These are phyloP conservation scores for Protonemura montana DNA, from an alignment of 2,888 invertebrate species.

Conservation along the genomic window DNA sequence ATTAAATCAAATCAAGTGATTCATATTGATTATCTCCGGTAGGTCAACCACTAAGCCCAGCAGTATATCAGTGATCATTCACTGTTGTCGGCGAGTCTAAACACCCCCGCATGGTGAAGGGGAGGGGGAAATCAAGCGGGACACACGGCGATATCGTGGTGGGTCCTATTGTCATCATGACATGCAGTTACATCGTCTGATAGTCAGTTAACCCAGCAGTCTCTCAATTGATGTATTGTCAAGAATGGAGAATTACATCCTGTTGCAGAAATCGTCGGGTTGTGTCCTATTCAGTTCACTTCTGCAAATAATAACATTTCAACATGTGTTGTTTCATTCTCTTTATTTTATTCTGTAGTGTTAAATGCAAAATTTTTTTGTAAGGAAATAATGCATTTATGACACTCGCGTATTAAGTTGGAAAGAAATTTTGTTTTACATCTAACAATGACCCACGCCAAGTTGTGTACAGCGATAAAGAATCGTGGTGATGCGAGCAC, in stretches of 20 bases:
- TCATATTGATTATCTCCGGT: neutral
- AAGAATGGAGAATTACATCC: neutral
- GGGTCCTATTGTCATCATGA: neutral
- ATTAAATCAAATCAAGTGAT: neutral
- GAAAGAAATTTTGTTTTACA: too few species aligned
- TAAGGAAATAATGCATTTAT: too few species aligned
- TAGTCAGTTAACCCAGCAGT: neutral
- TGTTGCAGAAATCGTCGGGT: neutral
- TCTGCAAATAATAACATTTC: neutral
- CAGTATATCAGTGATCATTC: neutral
- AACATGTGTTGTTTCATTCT: neutral
- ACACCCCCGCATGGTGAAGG: too few species aligned
- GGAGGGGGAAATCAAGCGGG: too few species aligned
- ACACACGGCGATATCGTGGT: too few species aligned
- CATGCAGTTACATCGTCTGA: neutral
- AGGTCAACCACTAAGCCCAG: neutral
- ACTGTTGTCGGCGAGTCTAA: neutral
- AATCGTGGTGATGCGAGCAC: too few species aligned
- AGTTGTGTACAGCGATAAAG: too few species aligned
- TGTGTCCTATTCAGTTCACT: neutral
- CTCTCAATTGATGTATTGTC: slow-evolving; percentile 4
- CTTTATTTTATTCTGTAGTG: neutral
- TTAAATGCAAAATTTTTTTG: too few species aligned
- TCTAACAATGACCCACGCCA: too few species aligned
- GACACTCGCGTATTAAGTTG: too few species aligned